Evolutionary conservation across 2,113 vertebrate genomes (phyloP).

Genomic region (Sprattus sprattus): DNA sequence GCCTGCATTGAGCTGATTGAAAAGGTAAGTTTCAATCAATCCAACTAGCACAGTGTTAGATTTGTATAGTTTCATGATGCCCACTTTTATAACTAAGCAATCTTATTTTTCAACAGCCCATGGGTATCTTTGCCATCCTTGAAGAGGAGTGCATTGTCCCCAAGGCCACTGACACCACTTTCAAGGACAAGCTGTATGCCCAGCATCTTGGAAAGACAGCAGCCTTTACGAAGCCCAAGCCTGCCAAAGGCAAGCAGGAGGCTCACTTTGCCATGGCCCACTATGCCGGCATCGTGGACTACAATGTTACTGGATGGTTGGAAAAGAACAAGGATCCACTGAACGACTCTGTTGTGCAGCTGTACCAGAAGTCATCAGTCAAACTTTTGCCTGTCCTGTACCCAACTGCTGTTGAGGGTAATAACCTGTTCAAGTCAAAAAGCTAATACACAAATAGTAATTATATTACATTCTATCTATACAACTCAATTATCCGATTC

Average conservation of each 20-base stretch:
- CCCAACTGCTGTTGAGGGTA: constrained; percentile 50
- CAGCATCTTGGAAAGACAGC: constrained; percentile 27
- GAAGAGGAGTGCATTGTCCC: no score
- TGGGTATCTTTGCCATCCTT: no score
- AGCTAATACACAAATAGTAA: neutral
- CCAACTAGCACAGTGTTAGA: no score
- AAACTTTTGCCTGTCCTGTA: constrained; percentile 48
- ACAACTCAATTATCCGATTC: no score
- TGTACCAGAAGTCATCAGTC: constrained; percentile 44
- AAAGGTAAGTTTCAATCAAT: no score
- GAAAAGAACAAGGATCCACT: constrained; percentile 40
- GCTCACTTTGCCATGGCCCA: constrained; percentile 86
- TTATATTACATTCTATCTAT: neutral
- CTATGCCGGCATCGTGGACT: constrained; percentile 85
- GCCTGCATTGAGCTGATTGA: constrained; percentile 8
- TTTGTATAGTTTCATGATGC: no score
- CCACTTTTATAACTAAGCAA: no score
- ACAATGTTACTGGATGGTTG: constrained; percentile 66
- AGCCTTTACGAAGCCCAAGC: constrained; percentile 84
- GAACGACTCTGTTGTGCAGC: constrained; percentile 32
- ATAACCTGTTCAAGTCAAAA: neutral
- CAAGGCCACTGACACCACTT: no score
- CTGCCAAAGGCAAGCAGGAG: constrained; percentile 78
- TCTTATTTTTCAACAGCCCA: no score
- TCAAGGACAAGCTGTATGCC: constrained; percentile 28